Evolutionary conservation across 2,113 vertebrate species (phyloP), one percentile per base, ranked within the genome.

Genomic region (Rhinichthys klamathensis): DNA sequence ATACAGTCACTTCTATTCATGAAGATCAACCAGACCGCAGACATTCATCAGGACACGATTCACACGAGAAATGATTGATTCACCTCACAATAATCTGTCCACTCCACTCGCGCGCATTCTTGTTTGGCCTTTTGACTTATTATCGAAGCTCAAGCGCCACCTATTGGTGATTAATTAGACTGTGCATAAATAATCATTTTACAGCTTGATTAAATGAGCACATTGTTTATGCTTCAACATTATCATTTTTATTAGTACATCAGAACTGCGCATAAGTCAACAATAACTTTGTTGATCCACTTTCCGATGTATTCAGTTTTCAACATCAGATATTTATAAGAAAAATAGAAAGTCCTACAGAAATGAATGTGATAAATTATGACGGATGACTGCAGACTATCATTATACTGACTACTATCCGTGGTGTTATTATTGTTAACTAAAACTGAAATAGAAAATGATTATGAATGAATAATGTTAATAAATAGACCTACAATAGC

Each of bases 1-100:
- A 10, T 69, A 27, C 87, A 88, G 84, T 70, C 41, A 93, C 94
- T 94, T 94, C 91, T 93, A 95, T 94, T 91, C 92, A 93, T 89
- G 88, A 88, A 84, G 77, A 82, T 82, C 25, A 70, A 84, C 41
- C 83, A 21, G 56, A 79, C 82, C 49, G 27, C 75, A 89, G 70
- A 44, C 67, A 90, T 92, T 92, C 84, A 92, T 92, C 88, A 93
- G 87, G 51, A 88, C 91, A 25, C 6, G 41, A 9, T 21, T 35
- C 5, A 41, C 54, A 38, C 2, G n/a, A n/a, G n/a, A n/a, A n/a
- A n/a, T n/a, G n/a, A n/a, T n/a, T n/a, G n/a, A 60, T 72, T 72
- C 5, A 72, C 3, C 69, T 72, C 69, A 41, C 4, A 44, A 41
- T 41, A 70, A 21, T 32, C 15, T 51, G n/a, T n/a, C n/a, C n/a